A percentile compares a stretch with the other conserved stretches of the same genome.
phyloP scores from a whole-genome alignment of 2,888 invertebrate species.

The Apotomis turbidana region DNA sequence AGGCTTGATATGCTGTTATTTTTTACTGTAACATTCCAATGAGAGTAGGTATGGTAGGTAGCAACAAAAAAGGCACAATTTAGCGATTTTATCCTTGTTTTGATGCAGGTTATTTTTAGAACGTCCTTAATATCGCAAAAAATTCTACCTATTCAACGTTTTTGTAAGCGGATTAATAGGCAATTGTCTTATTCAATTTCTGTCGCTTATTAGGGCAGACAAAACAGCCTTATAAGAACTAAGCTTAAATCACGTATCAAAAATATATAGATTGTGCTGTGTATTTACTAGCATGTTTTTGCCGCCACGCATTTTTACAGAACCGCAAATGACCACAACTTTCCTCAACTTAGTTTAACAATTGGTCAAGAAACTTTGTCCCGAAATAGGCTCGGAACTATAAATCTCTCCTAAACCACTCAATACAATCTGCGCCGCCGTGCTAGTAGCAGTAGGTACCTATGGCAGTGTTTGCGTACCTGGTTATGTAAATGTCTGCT shows the following conservation, averaged over 20 bases:
- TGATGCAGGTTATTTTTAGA: not conserved
- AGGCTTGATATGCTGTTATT: conserved; percentile 17
- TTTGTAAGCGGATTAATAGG: not conserved
- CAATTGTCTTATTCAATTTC: not conserved
- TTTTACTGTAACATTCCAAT: conserved; percentile 34
- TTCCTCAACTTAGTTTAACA: too few relatives aligned
- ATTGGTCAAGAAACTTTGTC: too few relatives aligned
- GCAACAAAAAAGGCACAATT: conserved; percentile 8
- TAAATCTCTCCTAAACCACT: too few relatives aligned
- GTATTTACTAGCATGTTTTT: too few relatives aligned
- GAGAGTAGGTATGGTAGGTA: conserved; percentile 1
- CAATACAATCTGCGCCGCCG: not conserved
- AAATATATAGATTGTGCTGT: too few relatives aligned
- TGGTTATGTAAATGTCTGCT: not conserved
- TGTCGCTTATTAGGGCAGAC: not conserved
- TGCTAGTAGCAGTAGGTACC: not conserved
- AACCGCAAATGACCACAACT: too few relatives aligned
- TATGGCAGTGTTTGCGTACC: not conserved
- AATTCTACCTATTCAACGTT: not conserved
- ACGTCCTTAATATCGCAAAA: not conserved
- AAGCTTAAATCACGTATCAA: too few relatives aligned
- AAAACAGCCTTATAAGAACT: not conserved
- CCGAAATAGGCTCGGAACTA: too few relatives aligned
- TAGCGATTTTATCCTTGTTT: conserved; percentile 25
- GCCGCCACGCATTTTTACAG: too few relatives aligned